A percentile compares a stretch with the other conserved stretches of the same genome.
phyloP scores from a whole-genome alignment of 2,888 invertebrate genomes.

The Crematogaster levior region DNA sequence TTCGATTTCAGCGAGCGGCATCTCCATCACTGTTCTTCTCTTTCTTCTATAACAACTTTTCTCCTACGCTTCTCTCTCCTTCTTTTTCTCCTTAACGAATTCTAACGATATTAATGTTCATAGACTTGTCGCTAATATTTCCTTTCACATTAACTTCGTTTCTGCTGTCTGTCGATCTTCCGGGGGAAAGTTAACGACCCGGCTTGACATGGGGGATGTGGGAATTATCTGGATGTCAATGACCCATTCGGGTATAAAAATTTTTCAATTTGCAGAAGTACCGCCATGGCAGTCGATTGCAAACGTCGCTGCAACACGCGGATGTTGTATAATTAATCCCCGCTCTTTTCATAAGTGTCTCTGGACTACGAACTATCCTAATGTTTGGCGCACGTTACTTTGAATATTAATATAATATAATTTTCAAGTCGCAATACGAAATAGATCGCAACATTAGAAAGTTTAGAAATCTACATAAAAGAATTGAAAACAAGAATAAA shows the following conservation, averaged over 20 bases:
- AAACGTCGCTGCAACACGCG: background rate
- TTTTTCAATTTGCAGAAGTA: slow-evolving; percentile 43
- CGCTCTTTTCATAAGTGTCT: background rate
- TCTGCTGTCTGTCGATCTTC: slow-evolving; percentile 3
- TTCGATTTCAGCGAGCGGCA: slow-evolving; percentile 66
- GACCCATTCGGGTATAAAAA: slow-evolving; percentile 7
- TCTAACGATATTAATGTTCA: slow-evolving; percentile 61
- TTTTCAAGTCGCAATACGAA: background rate
- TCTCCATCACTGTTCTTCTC: slow-evolving; percentile 21
- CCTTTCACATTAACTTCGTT: background rate
- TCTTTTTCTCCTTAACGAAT: background rate
- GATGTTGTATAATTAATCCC: slow-evolving; percentile 42
- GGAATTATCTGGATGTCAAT: slow-evolving; percentile 46
- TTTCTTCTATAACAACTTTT: slow-evolving; percentile 13
- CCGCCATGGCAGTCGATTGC: slow-evolving; percentile 15
- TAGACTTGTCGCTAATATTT: slow-evolving; percentile 48
- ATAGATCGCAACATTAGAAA: background rate
- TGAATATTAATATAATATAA: too few relatives aligned
- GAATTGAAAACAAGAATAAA: background rate
- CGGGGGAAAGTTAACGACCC: slow-evolving; percentile 1
- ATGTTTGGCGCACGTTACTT: background rate
- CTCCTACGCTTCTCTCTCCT: background rate
- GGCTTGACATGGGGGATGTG: slow-evolving; percentile 32
- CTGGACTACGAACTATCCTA: background rate
- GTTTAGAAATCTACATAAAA: background rate